Base-by-base conservation (phyloP, 2,113 vertebrate genomes). In the Oophaga pumilio region DNA sequence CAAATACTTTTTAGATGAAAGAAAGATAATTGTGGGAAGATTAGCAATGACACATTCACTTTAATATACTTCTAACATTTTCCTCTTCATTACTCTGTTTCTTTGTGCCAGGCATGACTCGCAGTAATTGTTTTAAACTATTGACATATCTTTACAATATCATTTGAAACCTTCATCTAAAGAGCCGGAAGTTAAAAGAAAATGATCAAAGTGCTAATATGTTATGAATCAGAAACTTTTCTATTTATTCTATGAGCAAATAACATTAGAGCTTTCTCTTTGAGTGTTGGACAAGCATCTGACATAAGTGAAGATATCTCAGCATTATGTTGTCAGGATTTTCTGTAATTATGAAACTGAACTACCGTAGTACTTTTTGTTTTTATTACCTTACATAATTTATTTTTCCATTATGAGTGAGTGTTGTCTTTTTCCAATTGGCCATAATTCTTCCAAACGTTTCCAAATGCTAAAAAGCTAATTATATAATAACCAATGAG, bases 1-100 rank as follows among this genome's bases (percentile, higher is more conserved):
- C 76, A 90, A 90, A 90, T 87, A 90, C 79, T 83, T 91, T 92
- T 91, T 73, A 87, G 66, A 82, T 78, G 60, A 86, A 82, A 82
- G 56, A 82, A 87, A 76, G 79, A 76, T 76, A 87, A 87, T 82
- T 56, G 60, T 82, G 28, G 56, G 69, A 76, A 83, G 33, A 87
- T 82, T 82, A 76, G 43, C 79, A 74, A 11, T 74, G 53, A 82
- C 57, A 57, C 33, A 53, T 59, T 68, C 59, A 33, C 60, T 86
- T 86, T 86, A 24, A 84, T 84, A 74, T 59, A 84, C 68, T 71
- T 73, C 82, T 73, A 84, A 84, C 68, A 59, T 73, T 56, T 84
- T 84, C 53, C 71, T 84, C 53, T 73, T 74, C 66, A 57, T 84
- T 84, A 53, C 43, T 53, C n/a, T 50, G 62, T 68, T 83, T 68